These are phyloP conservation scores for Drosophila tanythrix DNA, from an alignment of 2,888 invertebrate genomes.

Conservation along the genomic window DNA sequence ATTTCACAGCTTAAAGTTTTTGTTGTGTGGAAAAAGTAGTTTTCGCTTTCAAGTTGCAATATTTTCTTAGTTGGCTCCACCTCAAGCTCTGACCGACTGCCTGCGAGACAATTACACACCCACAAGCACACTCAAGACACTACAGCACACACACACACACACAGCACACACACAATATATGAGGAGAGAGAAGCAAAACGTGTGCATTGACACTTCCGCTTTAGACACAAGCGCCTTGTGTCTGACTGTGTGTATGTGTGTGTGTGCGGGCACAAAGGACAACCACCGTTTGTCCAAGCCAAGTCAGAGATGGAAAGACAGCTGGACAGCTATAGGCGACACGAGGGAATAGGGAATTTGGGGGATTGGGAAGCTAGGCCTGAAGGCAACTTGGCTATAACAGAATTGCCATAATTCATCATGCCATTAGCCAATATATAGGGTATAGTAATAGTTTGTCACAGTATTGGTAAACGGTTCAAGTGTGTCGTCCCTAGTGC, in stretches of 20 bases:
- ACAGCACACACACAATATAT: constrained; percentile 3
- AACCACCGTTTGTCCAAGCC: constrained; percentile 56
- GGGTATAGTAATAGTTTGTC: constrained; percentile 48
- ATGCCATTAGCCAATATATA: constrained; percentile 70
- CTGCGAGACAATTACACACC: constrained; percentile 34
- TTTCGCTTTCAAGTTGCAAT: constrained; percentile 53
- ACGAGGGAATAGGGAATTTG: background rate
- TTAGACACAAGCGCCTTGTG: constrained; percentile 65
- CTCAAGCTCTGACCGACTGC: constrained; percentile 48
- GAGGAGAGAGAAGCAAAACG: constrained; percentile 44
- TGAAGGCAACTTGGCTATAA: constrained; percentile 44
- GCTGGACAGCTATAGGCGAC: constrained; percentile 10
- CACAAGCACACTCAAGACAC: constrained; percentile 7
- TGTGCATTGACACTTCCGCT: constrained; percentile 75
- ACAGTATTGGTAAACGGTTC: constrained; percentile 41
- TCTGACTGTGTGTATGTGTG: constrained; percentile 23
- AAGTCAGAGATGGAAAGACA: constrained; percentile 35
- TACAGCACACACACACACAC: constrained; percentile 8
- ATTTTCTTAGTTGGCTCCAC: constrained; percentile 38
- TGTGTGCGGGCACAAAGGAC: constrained; percentile 43
- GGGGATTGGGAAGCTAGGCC: constrained; percentile 13
- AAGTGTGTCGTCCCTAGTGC: constrained; percentile 64
- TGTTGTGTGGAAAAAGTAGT: constrained; percentile 24
- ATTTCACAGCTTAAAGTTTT: constrained; percentile 9
- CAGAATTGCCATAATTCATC: constrained; percentile 69